phyloP scores from a whole-genome alignment of 1,140 invertebrate genomes.

The Pararge aegeria region DNA sequence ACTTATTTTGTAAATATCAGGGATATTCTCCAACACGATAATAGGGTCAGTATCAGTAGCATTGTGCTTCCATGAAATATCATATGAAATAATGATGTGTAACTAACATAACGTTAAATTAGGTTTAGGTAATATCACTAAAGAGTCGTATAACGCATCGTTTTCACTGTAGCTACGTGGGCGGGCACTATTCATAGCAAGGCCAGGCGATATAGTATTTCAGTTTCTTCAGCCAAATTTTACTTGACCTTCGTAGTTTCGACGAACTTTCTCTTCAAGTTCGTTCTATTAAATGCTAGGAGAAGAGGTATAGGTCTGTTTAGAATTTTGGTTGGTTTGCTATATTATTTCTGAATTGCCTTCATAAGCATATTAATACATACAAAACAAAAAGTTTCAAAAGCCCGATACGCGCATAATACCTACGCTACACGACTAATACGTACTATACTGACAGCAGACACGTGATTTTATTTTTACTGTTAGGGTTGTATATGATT shows the following conservation, averaged over 20 bases:
- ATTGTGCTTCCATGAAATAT: too few species aligned
- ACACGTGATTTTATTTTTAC: too few species aligned
- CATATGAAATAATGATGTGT: too few species aligned
- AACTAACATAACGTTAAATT: too few species aligned
- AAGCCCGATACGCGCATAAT: too few species aligned
- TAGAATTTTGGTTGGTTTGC: conserved; percentile 30
- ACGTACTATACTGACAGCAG: too few species aligned
- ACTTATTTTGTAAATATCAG: too few species aligned
- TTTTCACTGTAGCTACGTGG: conserved; percentile 48
- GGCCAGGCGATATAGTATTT: conserved; percentile 72
- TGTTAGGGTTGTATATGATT: too few species aligned
- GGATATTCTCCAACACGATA: too few species aligned
- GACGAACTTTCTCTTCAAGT: conserved; percentile 21
- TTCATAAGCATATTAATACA: conserved; percentile 50
- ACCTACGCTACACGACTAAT: too few species aligned
- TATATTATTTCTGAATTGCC: conserved; percentile 38
- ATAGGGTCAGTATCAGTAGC: too few species aligned
- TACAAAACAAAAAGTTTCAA: conserved; percentile 28
- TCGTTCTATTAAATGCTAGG: conserved; percentile 13
- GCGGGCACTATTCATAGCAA: conserved; percentile 73
- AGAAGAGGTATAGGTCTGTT: conserved; percentile 34
- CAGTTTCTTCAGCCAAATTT: conserved; percentile 51
- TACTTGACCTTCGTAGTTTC: conserved; percentile 40
- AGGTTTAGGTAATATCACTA: conserved; percentile 26
- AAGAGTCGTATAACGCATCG: conserved; percentile 43